These are phyloP conservation scores for Vulpes lagopus DNA, from an alignment of 2,113 vertebrate species.

Conservation along the genomic window DNA sequence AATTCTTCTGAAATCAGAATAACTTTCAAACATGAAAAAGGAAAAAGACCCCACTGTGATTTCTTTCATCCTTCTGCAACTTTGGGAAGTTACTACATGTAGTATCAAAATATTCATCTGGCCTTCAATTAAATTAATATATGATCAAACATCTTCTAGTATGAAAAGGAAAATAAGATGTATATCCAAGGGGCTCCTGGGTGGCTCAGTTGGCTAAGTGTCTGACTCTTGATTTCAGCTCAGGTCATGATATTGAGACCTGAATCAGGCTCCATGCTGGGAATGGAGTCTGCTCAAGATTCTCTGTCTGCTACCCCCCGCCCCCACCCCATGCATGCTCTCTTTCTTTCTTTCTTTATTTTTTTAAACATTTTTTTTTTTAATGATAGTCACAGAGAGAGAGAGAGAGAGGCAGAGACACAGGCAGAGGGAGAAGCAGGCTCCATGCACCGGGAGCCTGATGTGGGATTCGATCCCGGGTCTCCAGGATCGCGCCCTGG, in stretches of 20 bases:
- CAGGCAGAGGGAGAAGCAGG: too few species aligned
- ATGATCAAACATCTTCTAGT: not conserved
- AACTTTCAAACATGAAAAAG: not conserved
- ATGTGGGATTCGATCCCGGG: too few species aligned
- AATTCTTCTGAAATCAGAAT: not conserved
- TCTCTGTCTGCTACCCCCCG: not conserved
- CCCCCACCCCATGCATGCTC: not conserved
- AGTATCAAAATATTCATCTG: conserved; percentile 4
- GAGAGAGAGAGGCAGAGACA: too few species aligned
- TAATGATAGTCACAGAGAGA: too few species aligned
- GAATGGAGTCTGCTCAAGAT: not conserved
- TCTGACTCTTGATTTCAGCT: not conserved
- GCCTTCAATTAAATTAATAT: not conserved
- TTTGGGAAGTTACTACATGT: not conserved
- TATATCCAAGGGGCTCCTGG: not conserved
- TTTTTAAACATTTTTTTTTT: too few species aligned
- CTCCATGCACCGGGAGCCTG: too few species aligned
- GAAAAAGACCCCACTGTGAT: not conserved
- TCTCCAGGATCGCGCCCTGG: too few species aligned
- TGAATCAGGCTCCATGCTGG: not conserved
- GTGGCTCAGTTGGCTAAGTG: not conserved
- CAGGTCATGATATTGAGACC: not conserved
- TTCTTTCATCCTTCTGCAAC: conserved; percentile 15
- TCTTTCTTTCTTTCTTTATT: not conserved
- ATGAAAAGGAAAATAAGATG: not conserved